Conservation (phyloP, 2,113 vertebrate genomes). For the Acanthisitta chloris region DNA sequence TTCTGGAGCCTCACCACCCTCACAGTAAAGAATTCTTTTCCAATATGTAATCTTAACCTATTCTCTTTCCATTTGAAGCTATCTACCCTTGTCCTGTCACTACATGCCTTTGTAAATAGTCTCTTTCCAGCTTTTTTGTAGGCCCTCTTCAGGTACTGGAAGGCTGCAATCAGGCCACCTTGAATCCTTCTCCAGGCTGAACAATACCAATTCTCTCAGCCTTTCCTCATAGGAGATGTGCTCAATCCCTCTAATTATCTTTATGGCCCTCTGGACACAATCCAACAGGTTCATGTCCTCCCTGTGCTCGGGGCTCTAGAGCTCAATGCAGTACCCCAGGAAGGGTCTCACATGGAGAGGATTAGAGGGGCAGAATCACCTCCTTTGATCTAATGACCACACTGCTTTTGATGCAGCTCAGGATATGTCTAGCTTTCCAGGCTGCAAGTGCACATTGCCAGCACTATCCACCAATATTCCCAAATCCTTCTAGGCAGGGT, state of each 20-base stretch:
- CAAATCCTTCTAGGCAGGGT: not conserved
- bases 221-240: not conserved
- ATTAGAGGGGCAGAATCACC: not conserved
- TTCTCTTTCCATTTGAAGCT: not conserved
- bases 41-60: not conserved
- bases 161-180: not conserved
- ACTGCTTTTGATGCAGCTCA: not conserved
- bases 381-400: not conserved
- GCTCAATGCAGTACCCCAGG: no score
- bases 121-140: not conserved
- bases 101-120: no score
- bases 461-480: not conserved
- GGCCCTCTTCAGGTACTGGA: not conserved
- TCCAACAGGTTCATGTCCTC: not conserved
- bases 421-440: not conserved
- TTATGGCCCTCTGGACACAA: not conserved
- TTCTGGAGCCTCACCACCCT: not conserved
- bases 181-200: not conserved
- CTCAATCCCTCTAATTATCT: not conserved
- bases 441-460: not conserved
- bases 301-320: no score
- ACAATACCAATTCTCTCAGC: not conserved
- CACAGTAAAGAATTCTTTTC: not conserved
- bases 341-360: not conserved
- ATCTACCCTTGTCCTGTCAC: not conserved